These are phyloP conservation scores for Amiota minor DNA, from an alignment of 2,888 invertebrate species.

Conservation along the genomic window DNA sequence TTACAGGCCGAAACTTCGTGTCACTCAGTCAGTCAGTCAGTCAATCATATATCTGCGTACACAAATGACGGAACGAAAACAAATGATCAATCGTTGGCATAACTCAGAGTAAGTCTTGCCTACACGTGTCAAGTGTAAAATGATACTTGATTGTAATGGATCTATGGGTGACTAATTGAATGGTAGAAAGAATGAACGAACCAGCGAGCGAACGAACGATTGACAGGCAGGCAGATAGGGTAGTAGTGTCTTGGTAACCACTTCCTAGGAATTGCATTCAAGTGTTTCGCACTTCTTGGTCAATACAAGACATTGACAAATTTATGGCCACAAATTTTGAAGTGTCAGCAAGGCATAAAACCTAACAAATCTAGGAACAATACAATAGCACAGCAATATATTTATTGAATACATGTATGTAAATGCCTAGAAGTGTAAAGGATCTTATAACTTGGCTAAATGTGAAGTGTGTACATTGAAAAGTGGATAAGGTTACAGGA, in stretches of 20 bases:
- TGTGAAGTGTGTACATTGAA: too few relatives aligned
- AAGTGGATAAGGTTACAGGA: too few relatives aligned
- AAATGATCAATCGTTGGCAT: slow-evolving; percentile 3
- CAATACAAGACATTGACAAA: slow-evolving; percentile 6
- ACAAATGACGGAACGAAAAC: neutral
- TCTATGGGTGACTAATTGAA: slow-evolving; percentile 4
- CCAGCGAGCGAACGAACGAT: too few relatives aligned
- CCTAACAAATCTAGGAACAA: too few relatives aligned
- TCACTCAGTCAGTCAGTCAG: slow-evolving; percentile 35
- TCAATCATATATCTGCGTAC: neutral
- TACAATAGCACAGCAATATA: too few relatives aligned
- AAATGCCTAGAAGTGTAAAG: too few relatives aligned
- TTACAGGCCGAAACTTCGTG: neutral
- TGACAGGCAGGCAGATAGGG: too few relatives aligned
- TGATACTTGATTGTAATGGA: slow-evolving; percentile 8
- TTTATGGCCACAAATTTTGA: slow-evolving; percentile 18
- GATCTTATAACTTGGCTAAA: too few relatives aligned
- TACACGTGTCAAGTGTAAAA: slow-evolving; percentile 53
- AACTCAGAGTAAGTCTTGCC: slow-evolving; percentile 34
- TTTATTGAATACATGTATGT: too few relatives aligned
- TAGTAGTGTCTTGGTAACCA: neutral
- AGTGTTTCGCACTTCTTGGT: slow-evolving; percentile 10
- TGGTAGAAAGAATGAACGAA: neutral
- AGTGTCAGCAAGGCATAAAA: too few relatives aligned
- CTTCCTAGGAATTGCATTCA: slow-evolving; percentile 16